Evolutionary conservation across 2,888 invertebrate species (phyloP), one percentile per base, ranked within the genome.

Genomic region (Elmis aenea): DNA sequence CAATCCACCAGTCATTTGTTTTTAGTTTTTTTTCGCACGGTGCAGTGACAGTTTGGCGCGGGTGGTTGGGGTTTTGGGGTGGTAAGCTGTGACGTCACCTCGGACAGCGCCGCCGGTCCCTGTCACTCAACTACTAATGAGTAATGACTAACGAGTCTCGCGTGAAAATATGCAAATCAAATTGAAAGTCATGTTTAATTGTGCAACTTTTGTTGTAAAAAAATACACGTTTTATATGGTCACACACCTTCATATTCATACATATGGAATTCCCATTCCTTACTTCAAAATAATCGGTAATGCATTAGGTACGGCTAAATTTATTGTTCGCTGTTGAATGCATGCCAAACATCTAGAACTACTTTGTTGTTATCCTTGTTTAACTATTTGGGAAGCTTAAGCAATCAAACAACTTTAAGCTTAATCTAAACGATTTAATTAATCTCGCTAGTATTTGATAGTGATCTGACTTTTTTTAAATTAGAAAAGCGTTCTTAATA

Each of bases 161-260:
- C 60, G 62, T 61, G 66, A 63, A 66, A 67, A 67, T 67, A 68
- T 68, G 66, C 67, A 67, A 67, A 67, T 67, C 67, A 66, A 66
- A 68, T 68, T 66, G 68, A 58, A 66, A 64, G 62, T 64, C 62
- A 60, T 64, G 64, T 67, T 66, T 64, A 66, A 65, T 66, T 65
- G 65, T 65, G 62, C 41, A 41, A 26, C 33, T 22, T 20, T 33
- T 36, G 37, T 33, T 41, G 36, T 28, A 24, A 37, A 41, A 41
- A 37, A 37, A 8, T 18, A 18, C 18, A 5, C 5, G 8, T 18
- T 18, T 18, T 18, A 18, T 18, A n/a, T n/a, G n/a, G n/a, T n/a
- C n/a, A n/a, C n/a, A n/a, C n/a, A n/a, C n/a, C 18, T 18, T 8
- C 18, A 8, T 5, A 18, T 18, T 18, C 8, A 6, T 18, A 6